phyloP scores from a whole-genome alignment of 2,113 vertebrate genomes.

The Thamnophis sirtalis region DNA sequence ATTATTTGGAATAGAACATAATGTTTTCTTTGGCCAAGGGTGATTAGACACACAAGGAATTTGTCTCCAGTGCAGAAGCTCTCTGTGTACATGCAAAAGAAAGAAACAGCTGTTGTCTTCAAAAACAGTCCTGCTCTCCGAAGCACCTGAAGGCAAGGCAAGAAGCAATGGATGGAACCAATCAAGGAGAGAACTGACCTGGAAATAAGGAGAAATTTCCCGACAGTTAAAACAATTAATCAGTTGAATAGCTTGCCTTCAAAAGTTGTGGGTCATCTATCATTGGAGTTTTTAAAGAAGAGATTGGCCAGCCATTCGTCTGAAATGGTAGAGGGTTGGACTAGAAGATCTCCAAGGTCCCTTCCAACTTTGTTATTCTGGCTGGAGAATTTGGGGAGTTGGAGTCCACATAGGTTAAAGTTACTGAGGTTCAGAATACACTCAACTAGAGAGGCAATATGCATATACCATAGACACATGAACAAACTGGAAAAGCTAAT shows the following conservation, averaged over 20 bases:
- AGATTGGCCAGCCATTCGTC: background rate
- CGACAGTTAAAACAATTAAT: too few species aligned
- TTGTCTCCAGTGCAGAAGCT: background rate
- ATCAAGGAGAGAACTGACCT: background rate
- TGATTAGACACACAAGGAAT: background rate
- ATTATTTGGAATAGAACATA: too few species aligned
- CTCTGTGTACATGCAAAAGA: background rate
- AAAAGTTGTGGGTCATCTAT: background rate
- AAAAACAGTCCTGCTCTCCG: too few species aligned
- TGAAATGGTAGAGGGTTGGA: background rate
- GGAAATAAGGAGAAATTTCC: background rate
- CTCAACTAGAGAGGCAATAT: background rate
- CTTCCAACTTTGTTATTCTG: background rate
- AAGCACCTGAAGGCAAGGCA: background rate
- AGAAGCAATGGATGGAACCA: background rate
- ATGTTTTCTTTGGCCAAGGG: background rate
- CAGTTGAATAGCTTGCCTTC: background rate
- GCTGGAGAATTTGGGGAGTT: background rate
- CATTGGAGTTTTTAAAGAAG: background rate
- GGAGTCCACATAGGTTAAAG: background rate
- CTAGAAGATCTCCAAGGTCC: background rate
- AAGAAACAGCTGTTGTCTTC: background rate
- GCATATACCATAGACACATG: background rate
- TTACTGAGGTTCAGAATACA: background rate
- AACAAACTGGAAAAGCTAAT: background rate